Evolutionary conservation across 1,140 invertebrate species (phyloP).

Genomic region (Lithobius niger): DNA sequence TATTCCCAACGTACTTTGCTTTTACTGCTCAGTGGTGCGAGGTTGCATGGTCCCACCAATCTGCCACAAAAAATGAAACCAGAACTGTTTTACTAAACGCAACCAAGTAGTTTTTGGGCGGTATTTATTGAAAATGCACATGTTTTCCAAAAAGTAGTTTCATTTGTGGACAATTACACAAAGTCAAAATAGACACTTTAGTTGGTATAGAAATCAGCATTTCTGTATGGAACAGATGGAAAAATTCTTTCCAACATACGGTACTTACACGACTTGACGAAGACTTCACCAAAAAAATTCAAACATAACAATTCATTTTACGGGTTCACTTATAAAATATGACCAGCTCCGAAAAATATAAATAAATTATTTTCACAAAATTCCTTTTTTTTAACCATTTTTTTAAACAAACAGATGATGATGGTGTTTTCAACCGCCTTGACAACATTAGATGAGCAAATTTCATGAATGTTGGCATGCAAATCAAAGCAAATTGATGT

Average conservation of each 20-base stretch:
- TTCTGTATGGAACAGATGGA: neutral
- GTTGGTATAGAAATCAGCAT: neutral
- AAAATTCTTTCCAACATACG: constrained; percentile 3
- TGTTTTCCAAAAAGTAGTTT: neutral
- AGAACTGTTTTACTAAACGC: too few species aligned
- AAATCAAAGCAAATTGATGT: constrained; percentile 8
- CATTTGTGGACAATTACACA: constrained; percentile 2
- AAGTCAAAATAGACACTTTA: constrained; percentile 3
- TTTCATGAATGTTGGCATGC: constrained; percentile 3
- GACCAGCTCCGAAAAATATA: neutral
- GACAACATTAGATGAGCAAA: constrained; percentile 4
- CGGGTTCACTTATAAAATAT: neutral
- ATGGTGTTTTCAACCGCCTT: constrained; percentile 4
- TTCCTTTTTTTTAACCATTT: neutral
- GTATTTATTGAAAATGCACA: constrained; percentile 13
- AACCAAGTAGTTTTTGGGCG: neutral
- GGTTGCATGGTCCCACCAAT: too few species aligned
- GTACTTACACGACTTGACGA: too few species aligned
- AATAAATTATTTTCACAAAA: constrained; percentile 7
- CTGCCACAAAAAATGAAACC: too few species aligned
- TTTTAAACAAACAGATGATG: constrained; percentile 5
- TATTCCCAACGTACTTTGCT: too few species aligned
- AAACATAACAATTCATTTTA: constrained; percentile 1
- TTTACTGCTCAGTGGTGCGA: too few species aligned
- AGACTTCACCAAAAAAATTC: neutral